phyloP scores from a whole-genome alignment of 2,888 invertebrate species.

The Hirtodrosophila duncani region DNA sequence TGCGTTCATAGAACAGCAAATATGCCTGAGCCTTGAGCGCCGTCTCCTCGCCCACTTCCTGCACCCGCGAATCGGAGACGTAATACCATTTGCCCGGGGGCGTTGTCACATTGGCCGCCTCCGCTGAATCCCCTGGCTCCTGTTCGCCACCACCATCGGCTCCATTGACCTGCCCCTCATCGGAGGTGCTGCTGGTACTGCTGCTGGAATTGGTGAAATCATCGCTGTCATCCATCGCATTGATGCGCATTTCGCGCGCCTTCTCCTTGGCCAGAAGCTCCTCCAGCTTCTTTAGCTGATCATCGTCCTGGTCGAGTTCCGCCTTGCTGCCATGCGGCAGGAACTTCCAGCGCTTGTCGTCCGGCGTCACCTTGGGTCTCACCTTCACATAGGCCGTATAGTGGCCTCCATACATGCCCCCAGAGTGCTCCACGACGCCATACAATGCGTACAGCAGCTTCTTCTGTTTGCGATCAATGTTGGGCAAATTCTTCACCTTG shows the following conservation, averaged over 20 bases:
- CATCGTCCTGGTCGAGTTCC: conserved; percentile 79
- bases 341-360: conserved; percentile 87
- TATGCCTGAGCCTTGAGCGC: conserved; percentile 95
- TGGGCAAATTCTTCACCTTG: conserved; percentile 82
- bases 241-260: conserved; percentile 75
- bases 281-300: conserved; percentile 78
- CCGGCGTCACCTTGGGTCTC: conserved; percentile 81
- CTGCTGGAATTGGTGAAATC: conserved; percentile 82
- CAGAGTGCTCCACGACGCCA: conserved; percentile 96
- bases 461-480: conserved; percentile 82
- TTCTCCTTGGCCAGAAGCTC: conserved; percentile 76
- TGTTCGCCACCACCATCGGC: conserved; percentile 64
- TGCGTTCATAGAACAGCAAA: conserved; percentile 96
- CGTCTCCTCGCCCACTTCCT: conserved; percentile 87
- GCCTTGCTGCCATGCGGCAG: conserved; percentile 82
- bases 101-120: conserved; percentile 74
- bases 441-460: conserved; percentile 92
- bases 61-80: conserved; percentile 93
- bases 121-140: conserved; percentile 14
- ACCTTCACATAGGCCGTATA: conserved; percentile 98
- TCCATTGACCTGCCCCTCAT: conserved; percentile 66
- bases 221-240: conserved; percentile 78
- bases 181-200: conserved; percentile 53
- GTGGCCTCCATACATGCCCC: conserved; percentile 89
- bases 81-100: conserved; percentile 93